These are phyloP conservation scores for Trilocha varians DNA, from an alignment of 2,888 invertebrate species.

Conservation along the genomic window DNA sequence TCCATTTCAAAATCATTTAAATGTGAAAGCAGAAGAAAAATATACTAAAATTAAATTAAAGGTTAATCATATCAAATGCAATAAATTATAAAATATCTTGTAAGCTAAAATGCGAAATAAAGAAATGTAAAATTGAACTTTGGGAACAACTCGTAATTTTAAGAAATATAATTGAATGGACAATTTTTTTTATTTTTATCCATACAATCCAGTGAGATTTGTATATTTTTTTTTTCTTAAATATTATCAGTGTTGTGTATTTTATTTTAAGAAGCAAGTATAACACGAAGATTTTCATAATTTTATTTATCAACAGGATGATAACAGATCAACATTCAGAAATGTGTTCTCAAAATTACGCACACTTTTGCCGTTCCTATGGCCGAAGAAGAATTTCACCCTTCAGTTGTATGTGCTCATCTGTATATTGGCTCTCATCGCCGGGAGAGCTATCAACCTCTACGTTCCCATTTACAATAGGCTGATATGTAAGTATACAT, in stretches of 20 bases:
- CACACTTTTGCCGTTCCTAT: conserved; percentile 90
- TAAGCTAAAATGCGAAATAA: too few relatives aligned
- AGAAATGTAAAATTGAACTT: too few relatives aligned
- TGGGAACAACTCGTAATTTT: too few relatives aligned
- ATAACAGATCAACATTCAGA: conserved; percentile 82
- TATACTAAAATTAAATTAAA: conserved; percentile 29
- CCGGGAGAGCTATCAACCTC: conserved; percentile 90
- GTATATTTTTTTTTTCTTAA: conserved; percentile 8
- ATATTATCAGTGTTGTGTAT: conserved; percentile 1
- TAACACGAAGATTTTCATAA: too few relatives aligned
- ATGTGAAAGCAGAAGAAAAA: conserved; percentile 30
- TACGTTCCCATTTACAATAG: conserved; percentile 95
- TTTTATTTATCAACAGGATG: conserved; percentile 40
- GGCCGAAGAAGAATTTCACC: conserved; percentile 87
- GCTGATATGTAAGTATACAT: conserved; percentile 93
- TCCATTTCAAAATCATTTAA: conserved; percentile 64
- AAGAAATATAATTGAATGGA: too few relatives aligned
- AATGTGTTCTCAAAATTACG: conserved; percentile 85
- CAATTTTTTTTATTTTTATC: conserved; percentile 23
- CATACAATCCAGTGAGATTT: conserved; percentile 25
- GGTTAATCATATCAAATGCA: too few relatives aligned
- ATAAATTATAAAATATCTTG: too few relatives aligned
- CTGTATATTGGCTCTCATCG: conserved; percentile 83
- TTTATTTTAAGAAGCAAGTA: too few relatives aligned
- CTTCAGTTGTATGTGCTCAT: conserved; percentile 88